These are phyloP conservation scores for Chrysina gloriosa DNA, from an alignment of 2,888 invertebrate genomes.

Conservation along the genomic window DNA sequence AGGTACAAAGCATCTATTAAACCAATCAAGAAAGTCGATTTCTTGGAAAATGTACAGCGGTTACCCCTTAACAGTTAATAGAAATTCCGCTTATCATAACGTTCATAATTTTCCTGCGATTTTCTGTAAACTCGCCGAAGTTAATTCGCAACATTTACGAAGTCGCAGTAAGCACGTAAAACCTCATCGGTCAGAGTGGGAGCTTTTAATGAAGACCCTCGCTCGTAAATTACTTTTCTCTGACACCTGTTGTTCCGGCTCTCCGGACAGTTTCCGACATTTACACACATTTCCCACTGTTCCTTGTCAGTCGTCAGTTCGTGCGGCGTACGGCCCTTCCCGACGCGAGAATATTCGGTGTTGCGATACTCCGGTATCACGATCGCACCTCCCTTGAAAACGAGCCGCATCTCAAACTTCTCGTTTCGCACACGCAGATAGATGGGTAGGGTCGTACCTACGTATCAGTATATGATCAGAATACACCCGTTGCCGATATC, in stretches of 20 bases:
- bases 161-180: neutral
- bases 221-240: slow-evolving; percentile 21
- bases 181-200: neutral
- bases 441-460: neutral
- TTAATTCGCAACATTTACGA: too few species aligned
- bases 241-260: slow-evolving; percentile 24
- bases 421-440: neutral
- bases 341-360: neutral
- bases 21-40: too few species aligned
- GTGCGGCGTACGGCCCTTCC: neutral
- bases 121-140: too few species aligned
- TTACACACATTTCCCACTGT: slow-evolving; percentile 18
- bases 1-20: too few species aligned
- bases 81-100: too few species aligned
- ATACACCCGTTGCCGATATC: slow-evolving; percentile 6
- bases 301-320: slow-evolving; percentile 11
- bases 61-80: too few species aligned
- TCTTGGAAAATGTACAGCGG: too few species aligned
- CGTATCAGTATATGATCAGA: neutral
- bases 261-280: neutral
- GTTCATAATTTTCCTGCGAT: too few species aligned
- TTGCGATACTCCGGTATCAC: neutral
- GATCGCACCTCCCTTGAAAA: neutral
- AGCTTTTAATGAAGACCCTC: slow-evolving; percentile 8
- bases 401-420: neutral